These are phyloP conservation scores for Tiliqua scincoides DNA, from an alignment of 2,113 vertebrate genomes.

Conservation along the genomic window DNA sequence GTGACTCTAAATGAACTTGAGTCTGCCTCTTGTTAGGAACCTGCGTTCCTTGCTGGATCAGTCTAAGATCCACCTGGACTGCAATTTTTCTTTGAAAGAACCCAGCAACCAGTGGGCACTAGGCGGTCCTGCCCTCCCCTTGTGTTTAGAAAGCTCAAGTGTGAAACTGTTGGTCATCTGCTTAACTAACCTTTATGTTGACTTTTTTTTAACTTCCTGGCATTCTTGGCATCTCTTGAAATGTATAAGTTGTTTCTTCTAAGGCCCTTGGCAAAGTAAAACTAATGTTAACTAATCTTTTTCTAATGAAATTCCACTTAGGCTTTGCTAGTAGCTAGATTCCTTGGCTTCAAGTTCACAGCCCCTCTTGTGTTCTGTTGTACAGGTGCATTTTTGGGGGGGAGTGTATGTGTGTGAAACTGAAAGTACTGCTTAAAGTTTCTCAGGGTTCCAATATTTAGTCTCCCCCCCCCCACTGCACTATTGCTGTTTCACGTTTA, in stretches of 20 bases:
- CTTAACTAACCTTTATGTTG: background rate
- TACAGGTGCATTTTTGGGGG: background rate
- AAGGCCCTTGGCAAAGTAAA: slow-evolving; percentile 1
- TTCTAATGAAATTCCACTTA: slow-evolving; percentile 36
- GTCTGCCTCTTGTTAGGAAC: background rate
- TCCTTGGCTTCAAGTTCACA: slow-evolving; percentile 15
- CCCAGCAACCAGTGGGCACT: background rate
- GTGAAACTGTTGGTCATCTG: slow-evolving; percentile 16
- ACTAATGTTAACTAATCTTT: slow-evolving; percentile 37
- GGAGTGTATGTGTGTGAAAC: no score
- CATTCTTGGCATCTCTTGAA: slow-evolving; percentile 6
- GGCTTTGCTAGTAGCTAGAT: slow-evolving; percentile 8
- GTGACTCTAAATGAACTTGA: no score
- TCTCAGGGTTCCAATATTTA: no score
- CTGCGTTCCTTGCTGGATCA: background rate
- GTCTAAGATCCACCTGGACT: background rate
- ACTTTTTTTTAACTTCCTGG: background rate
- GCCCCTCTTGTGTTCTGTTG: background rate
- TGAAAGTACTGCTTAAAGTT: background rate
- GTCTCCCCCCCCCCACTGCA: no score
- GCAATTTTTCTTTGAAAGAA: background rate
- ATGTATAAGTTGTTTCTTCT: slow-evolving; percentile 19
- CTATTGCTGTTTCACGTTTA: no score
- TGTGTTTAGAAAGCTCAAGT: slow-evolving; percentile 13
- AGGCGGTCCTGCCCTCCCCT: background rate